Base-by-base conservation (phyloP, 1,140 invertebrate species). In the Conopomorpha cramerella region DNA sequence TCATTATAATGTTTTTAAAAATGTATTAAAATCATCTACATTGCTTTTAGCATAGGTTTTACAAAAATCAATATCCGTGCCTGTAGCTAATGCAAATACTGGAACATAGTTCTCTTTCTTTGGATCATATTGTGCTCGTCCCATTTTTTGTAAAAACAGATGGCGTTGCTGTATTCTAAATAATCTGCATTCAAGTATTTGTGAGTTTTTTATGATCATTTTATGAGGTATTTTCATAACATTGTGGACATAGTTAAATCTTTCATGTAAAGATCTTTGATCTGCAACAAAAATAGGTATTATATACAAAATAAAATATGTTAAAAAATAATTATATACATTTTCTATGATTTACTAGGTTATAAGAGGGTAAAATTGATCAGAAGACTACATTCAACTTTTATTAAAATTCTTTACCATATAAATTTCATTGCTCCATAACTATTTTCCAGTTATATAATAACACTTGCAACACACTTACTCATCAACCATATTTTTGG, bases 121-220 rank as follows among this genome's bases (percentile, higher is more conserved):
- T n/a, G 88, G 86, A 78, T 96, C 83, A 62, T 93, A 98, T 57
- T 96, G 93, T 23, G 81, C 86, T 47, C 85, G 82, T 2, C 84
- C 84, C 8, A 96, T 44, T 41, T 82, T 77, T 43, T 86, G 66
- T 30, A 98, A 79, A 66, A 92, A 98, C 43, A 78, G 64, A 64
- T 96, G 90, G 30, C 95, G 82, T 46, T 85, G 76, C 50, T 86
- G 82, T 2, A 96, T 49, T 34, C 82, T 82, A 33, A 74, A 82
- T 51, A 78, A 66, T 41, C 92, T 78, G 37, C 81, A 86, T 1
- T 81, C 55, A 11, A 98, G 78, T 15, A 90, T 63, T 30, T 82
- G 61, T 0, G 93, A 87, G 56, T 79, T 79, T 38, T 81, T 43
- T 1, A 83, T 40, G 19, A 98, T 85, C 10, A 70, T 57, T 30